These are phyloP conservation scores for Ornithoptera alexandrae DNA, from an alignment of 2,888 invertebrate species.

Conservation along the genomic window DNA sequence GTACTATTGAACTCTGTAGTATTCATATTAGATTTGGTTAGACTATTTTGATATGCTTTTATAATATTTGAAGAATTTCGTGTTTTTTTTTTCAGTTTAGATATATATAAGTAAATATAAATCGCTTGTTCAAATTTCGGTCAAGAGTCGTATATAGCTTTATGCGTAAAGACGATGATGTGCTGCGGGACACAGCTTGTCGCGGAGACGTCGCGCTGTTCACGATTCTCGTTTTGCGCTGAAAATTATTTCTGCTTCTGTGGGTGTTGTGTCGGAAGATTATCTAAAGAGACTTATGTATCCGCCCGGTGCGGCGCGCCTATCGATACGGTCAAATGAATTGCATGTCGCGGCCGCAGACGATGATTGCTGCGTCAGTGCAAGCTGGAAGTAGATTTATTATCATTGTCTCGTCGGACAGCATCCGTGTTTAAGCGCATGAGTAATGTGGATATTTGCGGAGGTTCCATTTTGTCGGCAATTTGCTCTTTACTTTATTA, in stretches of 20 bases:
- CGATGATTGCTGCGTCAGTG: slow-evolving; percentile 26
- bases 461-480: slow-evolving; percentile 7
- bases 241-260: slow-evolving; percentile 33
- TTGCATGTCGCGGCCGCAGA: slow-evolving; percentile 21
- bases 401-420: slow-evolving; percentile 10
- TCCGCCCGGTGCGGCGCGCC: slow-evolving; percentile 29
- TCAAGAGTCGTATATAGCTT: no score
- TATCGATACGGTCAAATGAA: slow-evolving; percentile 27
- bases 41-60: no score
- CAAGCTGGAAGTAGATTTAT: slow-evolving; percentile 19
- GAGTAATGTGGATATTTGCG: slow-evolving; percentile 12
- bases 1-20: no score
- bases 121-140: no score
- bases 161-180: slow-evolving; percentile 10
- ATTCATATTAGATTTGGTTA: no score
- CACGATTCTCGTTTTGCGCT: slow-evolving; percentile 33
- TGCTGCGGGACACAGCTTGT: slow-evolving; percentile 17
- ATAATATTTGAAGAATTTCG: no score
- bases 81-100: no score
- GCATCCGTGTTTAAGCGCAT: slow-evolving; percentile 16
- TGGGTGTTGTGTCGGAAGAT: slow-evolving; percentile 29
- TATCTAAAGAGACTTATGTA: slow-evolving; percentile 32
- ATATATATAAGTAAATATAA: no score
- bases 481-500: slow-evolving; percentile 22
- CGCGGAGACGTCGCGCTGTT: slow-evolving; percentile 33